These are phyloP conservation scores for Apeltes quadracus DNA, from an alignment of 2,113 vertebrate species.

Conservation along the genomic window DNA sequence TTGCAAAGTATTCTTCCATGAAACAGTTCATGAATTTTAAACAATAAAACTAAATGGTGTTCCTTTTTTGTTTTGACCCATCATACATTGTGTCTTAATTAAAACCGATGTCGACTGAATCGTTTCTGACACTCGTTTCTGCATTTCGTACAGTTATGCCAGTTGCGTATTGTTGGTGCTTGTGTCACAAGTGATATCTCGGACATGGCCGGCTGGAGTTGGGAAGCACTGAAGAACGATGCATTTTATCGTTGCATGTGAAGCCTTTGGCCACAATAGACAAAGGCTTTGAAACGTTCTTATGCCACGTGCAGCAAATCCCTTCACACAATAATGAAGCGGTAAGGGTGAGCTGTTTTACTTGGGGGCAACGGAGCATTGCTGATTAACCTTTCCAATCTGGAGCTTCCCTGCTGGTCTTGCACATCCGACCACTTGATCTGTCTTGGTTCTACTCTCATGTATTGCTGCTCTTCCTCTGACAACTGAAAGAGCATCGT, in stretches of 20 bases:
- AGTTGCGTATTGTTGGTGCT: slow-evolving; percentile 49
- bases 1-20: neutral
- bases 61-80: neutral
- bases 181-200: slow-evolving; percentile 67
- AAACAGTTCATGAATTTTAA: neutral
- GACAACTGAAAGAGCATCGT: neutral
- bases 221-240: slow-evolving; percentile 53
- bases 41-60: neutral
- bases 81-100: slow-evolving; percentile 18
- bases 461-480: neutral
- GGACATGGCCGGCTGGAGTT: slow-evolving; percentile 51
- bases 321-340: neutral
- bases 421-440: neutral
- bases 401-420: neutral
- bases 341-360: neutral
- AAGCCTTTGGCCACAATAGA: slow-evolving; percentile 33
- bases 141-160: slow-evolving; percentile 38
- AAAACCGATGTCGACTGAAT: neutral
- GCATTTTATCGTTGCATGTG: slow-evolving; percentile 53
- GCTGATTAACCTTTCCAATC: slow-evolving; percentile 22
- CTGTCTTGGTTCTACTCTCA: neutral
- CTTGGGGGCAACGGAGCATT: neutral
- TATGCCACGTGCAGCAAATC: slow-evolving; percentile 28
- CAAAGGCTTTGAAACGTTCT: slow-evolving; percentile 19
- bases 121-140: slow-evolving; percentile 2